phyloP scores from a whole-genome alignment of 1,140 invertebrate genomes.

The Panagrolaimus sp. region DNA sequence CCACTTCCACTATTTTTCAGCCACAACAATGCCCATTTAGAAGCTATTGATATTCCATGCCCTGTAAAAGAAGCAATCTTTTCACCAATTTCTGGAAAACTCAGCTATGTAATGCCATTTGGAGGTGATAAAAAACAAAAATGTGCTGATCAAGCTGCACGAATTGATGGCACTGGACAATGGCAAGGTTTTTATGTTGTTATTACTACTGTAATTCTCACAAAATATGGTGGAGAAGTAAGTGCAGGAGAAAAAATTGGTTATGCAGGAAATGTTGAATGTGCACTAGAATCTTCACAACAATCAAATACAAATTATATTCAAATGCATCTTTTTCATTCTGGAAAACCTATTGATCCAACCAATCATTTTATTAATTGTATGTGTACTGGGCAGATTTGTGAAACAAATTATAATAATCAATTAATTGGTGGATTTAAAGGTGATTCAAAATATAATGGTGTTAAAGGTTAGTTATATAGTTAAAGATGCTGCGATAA shows the following conservation, averaged over 20 bases:
- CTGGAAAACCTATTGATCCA: slow-evolving; percentile 48
- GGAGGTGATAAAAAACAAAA: slow-evolving; percentile 42
- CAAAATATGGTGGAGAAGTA: slow-evolving; percentile 46
- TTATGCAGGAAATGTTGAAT: slow-evolving; percentile 31
- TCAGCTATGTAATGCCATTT: slow-evolving; percentile 50
- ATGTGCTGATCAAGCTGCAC: slow-evolving; percentile 52
- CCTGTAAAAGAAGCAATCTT: slow-evolving; percentile 30
- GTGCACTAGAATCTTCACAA: slow-evolving; percentile 15
- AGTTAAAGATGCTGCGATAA: too few relatives aligned
- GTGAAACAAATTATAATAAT: slow-evolving; percentile 54
- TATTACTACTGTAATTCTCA: slow-evolving; percentile 46
- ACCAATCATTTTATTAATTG: slow-evolving; percentile 56
- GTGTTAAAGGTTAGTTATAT: neutral
- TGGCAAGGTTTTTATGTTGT: slow-evolving; percentile 56
- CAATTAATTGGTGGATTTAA: slow-evolving; percentile 36
- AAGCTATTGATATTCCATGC: slow-evolving; percentile 49
- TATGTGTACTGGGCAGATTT: slow-evolving; percentile 58
- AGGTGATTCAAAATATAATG: neutral
- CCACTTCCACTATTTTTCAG: too few relatives aligned
- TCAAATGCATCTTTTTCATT: slow-evolving; percentile 41
- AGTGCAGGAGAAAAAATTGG: slow-evolving; percentile 51
- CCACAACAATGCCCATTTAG: slow-evolving; percentile 42
- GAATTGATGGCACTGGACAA: slow-evolving; percentile 55
- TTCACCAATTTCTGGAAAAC: slow-evolving; percentile 53
- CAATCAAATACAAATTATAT: slow-evolving; percentile 40